Evolutionary conservation across 2,888 invertebrate genomes (phyloP).

Genomic region (Trichogramma evanescens): DNA sequence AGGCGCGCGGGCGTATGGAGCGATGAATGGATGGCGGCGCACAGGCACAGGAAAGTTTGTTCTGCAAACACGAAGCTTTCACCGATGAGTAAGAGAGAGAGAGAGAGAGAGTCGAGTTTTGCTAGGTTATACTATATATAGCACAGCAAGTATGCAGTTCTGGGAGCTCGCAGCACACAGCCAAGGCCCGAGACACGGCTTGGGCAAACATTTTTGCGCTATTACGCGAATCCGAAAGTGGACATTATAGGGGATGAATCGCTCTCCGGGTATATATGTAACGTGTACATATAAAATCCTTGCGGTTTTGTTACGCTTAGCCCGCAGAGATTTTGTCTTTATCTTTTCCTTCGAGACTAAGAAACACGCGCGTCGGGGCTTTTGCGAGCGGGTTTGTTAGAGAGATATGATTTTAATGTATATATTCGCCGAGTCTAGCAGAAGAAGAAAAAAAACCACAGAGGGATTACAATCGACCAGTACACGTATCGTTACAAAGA

Average conservation of each 20-base stretch:
- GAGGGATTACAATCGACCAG: constrained; percentile 18
- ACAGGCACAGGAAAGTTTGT: constrained; percentile 33
- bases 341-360: constrained; percentile 17
- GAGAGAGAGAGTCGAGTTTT: background rate
- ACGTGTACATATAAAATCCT: background rate
- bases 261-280: background rate
- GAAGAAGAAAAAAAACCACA: background rate
- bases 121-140: too few relatives aligned
- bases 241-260: constrained; percentile 32
- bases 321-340: constrained; percentile 18
- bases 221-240: constrained; percentile 38
- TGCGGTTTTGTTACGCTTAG: constrained; percentile 31
- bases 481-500: background rate
- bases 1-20: constrained; percentile 1
- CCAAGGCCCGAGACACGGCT: constrained; percentile 26
- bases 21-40: background rate
- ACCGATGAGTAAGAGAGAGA: constrained; percentile 10
- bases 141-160: too few relatives aligned
- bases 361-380: too few relatives aligned
- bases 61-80: constrained; percentile 30
- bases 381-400: background rate
- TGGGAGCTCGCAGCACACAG: too few relatives aligned
- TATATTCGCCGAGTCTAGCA: background rate
- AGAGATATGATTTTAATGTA: background rate
- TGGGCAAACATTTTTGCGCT: constrained; percentile 43